Evolutionary conservation across 2,113 vertebrate species (phyloP), one percentile per base, ranked within the genome.

Genomic region (Electrona antarctica): DNA sequence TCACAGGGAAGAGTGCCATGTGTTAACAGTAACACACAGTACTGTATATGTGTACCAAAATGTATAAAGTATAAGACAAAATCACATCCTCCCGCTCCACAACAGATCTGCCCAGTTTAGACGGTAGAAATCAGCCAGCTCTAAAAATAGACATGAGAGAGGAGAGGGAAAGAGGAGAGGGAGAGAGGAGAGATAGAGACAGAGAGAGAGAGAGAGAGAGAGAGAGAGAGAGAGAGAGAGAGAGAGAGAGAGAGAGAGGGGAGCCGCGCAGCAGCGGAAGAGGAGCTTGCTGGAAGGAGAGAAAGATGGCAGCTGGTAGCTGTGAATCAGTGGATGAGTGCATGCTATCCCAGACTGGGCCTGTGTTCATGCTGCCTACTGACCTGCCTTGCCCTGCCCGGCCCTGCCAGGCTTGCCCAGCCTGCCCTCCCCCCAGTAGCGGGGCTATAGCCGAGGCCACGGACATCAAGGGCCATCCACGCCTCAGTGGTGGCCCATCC

Each of bases 91-190:
- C 69, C 64, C 77, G 88, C 84, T 91, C 83, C 84, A 90, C 85
- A 87, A 91, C 81, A 87, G 87, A 82, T 89, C 83, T 90, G 80
- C 88, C 82, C 76, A 73, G 92, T 92, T 93, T 91, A 93, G 89
- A 93, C 89, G 80, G 89, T 88, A 90, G 90, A 92, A 90, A 91
- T 90, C 88, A 88, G 91, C 92, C 88, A 90, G 87, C 78, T 88
- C 93, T 94, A 93, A 90, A 94, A 94, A 93, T 94, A 94, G 91
- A 88, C 84, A 73, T 77, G 85, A 88, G 82, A 85, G 66, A 67
- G 66, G 21, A 67, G 66, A 21, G 61, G 21, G 50, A 15, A 49
- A 13, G 50, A 57, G 50, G 14, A 15, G 21, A 61, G 52, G 29
- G 63, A 69, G 60, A 68, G 8, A 21, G 67, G 59, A 58, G 60